phyloP scores from a whole-genome alignment of 2,888 invertebrate species.

The Pterobdella sp. region DNA sequence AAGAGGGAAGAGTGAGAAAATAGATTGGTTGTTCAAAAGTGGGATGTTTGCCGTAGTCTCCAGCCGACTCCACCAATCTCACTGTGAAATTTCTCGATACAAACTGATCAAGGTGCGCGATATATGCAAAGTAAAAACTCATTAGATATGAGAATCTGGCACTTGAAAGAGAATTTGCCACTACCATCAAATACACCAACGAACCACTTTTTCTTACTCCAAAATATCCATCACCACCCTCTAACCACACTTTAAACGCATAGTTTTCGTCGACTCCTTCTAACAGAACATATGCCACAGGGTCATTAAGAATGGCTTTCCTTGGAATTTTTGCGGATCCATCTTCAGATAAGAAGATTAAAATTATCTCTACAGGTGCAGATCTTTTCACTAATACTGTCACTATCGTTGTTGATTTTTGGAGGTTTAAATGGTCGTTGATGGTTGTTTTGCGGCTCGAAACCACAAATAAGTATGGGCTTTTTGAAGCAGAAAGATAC shows the following conservation, averaged over 20 bases:
- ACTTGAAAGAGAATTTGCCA: neutral
- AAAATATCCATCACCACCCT: neutral
- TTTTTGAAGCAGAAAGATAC: neutral
- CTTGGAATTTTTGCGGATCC: neutral
- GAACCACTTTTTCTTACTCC: neutral
- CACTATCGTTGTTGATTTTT: neutral
- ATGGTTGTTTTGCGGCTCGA: neutral
- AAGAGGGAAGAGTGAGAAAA: neutral
- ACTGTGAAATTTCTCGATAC: neutral
- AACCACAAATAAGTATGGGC: neutral
- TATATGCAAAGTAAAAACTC: neutral
- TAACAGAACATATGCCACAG: neutral
- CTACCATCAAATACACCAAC: neutral
- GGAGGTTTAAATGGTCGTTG: no score
- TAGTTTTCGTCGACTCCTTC: neutral
- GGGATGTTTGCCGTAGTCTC: neutral
- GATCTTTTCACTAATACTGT: neutral
- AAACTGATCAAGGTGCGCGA: neutral
- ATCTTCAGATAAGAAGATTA: neutral
- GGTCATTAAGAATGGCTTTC: neutral
- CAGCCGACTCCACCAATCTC: neutral
- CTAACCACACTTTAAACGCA: neutral
- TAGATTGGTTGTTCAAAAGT: conserved; percentile 1
- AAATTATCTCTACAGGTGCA: neutral
- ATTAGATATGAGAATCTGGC: neutral